Conservation (phyloP, 2,888 invertebrate genomes). For the Magallana nippona region DNA sequence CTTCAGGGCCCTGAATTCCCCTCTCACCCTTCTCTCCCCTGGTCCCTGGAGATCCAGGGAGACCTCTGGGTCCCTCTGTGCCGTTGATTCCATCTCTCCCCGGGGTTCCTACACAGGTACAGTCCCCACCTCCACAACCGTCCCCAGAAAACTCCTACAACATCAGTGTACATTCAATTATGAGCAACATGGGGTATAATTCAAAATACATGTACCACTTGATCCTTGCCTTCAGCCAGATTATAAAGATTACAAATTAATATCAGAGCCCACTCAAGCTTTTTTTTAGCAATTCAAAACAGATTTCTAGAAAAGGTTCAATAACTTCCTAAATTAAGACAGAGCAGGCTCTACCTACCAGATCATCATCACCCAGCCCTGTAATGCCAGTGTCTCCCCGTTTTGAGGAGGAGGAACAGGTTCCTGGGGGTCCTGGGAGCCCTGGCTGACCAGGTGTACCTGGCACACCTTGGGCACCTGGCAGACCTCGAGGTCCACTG, state of each 20-base stretch:
- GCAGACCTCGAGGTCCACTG: conserved; percentile 41
- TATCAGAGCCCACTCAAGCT: no score
- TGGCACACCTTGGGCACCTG: conserved; percentile 44
- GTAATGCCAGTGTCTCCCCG: conserved; percentile 37
- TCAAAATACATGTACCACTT: no score
- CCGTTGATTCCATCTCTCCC: conserved; percentile 20
- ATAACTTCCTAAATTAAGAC: background rate
- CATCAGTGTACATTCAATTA: no score
- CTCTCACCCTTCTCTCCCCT: conserved; percentile 39
- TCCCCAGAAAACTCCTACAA: conserved; percentile 31
- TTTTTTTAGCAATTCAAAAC: no score
- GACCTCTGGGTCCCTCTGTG: conserved; percentile 43
- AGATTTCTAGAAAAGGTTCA: background rate
- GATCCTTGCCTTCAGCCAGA: no score
- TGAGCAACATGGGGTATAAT: no score
- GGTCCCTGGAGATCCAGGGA: conserved; percentile 48
- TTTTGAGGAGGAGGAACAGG: conserved; percentile 21
- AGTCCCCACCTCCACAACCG: conserved; percentile 29
- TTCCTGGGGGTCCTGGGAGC: conserved; percentile 47
- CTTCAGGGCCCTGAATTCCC: background rate
- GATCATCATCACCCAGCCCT: conserved; percentile 29
- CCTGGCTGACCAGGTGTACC: conserved; percentile 52
- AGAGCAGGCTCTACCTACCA: background rate
- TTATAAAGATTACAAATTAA: no score
- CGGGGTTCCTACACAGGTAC: conserved; percentile 34